Evolutionary conservation across 2,888 invertebrate genomes (phyloP).

Genomic region (Apodemia mormo): DNA sequence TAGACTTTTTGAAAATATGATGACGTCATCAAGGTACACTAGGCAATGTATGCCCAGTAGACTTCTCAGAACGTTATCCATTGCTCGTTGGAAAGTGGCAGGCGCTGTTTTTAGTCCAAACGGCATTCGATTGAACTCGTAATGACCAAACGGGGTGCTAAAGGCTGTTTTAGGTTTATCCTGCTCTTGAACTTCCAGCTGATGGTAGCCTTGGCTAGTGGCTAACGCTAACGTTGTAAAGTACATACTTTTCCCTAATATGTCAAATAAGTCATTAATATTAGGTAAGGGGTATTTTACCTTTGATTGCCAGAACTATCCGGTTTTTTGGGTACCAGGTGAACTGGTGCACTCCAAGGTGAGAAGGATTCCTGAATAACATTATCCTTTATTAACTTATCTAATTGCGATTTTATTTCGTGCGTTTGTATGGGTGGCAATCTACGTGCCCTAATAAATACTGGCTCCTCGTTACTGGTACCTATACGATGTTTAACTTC

Average conservation of each 20-base stretch:
- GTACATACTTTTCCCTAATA: background rate
- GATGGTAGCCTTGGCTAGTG: constrained; percentile 42
- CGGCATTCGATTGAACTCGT: constrained; percentile 38
- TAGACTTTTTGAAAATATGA: constrained; percentile 42
- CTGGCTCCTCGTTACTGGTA: constrained; percentile 41
- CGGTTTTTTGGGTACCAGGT: constrained; percentile 51
- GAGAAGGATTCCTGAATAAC: constrained; percentile 46
- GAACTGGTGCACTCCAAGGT: constrained; percentile 50
- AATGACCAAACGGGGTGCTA: constrained; percentile 33
- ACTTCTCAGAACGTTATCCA: constrained; percentile 38
- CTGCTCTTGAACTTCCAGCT: constrained; percentile 31
- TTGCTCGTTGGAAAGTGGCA: constrained; percentile 38
- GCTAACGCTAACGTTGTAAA: constrained; percentile 35
- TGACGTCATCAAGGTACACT: constrained; percentile 48
- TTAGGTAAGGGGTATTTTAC: constrained; percentile 11
- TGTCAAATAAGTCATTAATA: constrained; percentile 26
- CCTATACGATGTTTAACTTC: constrained; percentile 48
- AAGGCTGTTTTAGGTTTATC: constrained; percentile 36
- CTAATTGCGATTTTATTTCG: constrained; percentile 45
- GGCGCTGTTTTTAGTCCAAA: constrained; percentile 34
- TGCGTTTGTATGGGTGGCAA: constrained; percentile 39
- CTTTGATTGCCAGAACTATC: constrained; percentile 35
- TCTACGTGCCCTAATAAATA: constrained; percentile 41
- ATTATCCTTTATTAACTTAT: constrained; percentile 43
- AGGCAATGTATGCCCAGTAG: constrained; percentile 38